phyloP scores from a whole-genome alignment of 2,113 vertebrate species.

The Stigmatopora nigra region DNA sequence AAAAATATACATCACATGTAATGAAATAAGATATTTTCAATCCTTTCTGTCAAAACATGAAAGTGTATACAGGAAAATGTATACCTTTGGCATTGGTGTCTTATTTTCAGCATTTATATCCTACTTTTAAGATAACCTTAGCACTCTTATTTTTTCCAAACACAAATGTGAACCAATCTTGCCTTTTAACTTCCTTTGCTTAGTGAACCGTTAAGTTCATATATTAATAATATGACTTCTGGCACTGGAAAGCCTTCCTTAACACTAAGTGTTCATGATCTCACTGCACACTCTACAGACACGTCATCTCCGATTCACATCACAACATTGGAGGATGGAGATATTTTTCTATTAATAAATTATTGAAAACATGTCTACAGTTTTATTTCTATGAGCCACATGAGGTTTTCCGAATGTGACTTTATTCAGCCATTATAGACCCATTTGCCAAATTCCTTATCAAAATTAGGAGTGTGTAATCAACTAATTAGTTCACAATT shows the following conservation, averaged over 20 bases:
- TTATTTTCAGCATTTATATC: background rate
- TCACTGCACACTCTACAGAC: conserved; percentile 29
- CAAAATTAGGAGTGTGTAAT: background rate
- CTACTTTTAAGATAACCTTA: conserved; percentile 6
- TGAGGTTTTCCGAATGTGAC: background rate
- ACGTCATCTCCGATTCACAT: conserved; percentile 32
- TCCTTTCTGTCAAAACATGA: conserved; percentile 1
- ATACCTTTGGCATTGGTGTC: background rate
- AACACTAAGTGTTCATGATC: conserved; percentile 20
- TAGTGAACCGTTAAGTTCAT: conserved; percentile 31
- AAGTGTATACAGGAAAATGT: background rate
- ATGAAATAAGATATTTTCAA: background rate
- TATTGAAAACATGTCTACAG: background rate
- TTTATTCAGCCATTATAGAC: background rate
- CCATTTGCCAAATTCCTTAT: background rate
- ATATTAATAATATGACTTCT: conserved; percentile 51
- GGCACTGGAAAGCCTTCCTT: conserved; percentile 33
- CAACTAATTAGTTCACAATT: background rate
- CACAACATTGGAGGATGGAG: background rate
- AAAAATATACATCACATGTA: conserved; percentile 6
- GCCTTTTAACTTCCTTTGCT: conserved; percentile 18
- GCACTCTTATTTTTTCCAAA: conserved; percentile 14
- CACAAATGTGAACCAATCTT: conserved; percentile 6
- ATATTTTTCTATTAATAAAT: background rate
- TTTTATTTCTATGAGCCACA: background rate